Conservation (phyloP, 2,113 vertebrate species). For the Neofelis nebulosa region DNA sequence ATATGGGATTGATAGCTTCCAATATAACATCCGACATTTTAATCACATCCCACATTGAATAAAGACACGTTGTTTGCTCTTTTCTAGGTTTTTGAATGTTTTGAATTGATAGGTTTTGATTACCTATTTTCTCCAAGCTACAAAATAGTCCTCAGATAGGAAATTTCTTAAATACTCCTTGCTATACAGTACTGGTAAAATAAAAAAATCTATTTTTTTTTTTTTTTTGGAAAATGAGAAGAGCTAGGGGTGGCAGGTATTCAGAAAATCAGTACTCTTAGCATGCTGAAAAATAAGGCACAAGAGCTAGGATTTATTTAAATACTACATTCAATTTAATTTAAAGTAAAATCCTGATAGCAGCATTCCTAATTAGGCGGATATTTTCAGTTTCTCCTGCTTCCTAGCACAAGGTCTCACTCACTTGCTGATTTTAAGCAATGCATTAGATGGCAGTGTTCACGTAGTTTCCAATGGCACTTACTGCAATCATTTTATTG, state of each 20-base stretch:
- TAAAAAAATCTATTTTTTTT: not conserved
- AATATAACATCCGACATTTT: not conserved
- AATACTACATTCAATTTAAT: constrained; percentile 10
- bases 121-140: constrained; percentile 35
- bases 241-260: not conserved
- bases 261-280: not conserved
- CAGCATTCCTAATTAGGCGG: not conserved
- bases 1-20: constrained; percentile 19
- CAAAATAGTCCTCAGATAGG: not conserved
- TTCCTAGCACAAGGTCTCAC: not conserved
- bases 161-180: constrained; percentile 29
- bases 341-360: not conserved
- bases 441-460: constrained; percentile 82
- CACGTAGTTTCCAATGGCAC: not conserved
- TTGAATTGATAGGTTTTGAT: not conserved
- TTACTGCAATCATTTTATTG: not conserved
- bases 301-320: not conserved
- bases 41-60: not conserved
- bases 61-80: constrained; percentile 7
- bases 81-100: constrained; percentile 28
- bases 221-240: constrained; percentile 35
- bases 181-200: not conserved
- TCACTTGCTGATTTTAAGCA: not conserved
- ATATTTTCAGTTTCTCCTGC: not conserved
- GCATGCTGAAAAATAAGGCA: not conserved